phyloP scores from a whole-genome alignment of 2,113 vertebrate species.

The Cynocephalus volans region DNA sequence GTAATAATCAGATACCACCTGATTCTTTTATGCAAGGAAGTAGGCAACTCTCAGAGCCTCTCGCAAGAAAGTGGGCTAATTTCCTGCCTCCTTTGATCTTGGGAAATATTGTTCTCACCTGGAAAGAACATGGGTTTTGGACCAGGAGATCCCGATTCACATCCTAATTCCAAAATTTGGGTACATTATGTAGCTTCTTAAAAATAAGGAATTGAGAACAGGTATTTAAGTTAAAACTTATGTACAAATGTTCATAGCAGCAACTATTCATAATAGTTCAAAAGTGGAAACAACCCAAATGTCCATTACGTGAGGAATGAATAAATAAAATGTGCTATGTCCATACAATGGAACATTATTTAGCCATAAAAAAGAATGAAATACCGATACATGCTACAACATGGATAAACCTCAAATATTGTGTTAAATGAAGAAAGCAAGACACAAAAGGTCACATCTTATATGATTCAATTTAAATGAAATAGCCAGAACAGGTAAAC shows the following conservation, averaged over 20 bases:
- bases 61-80: not conserved
- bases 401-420: not conserved
- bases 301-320: not conserved
- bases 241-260: not conserved
- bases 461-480: not conserved
- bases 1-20: not conserved
- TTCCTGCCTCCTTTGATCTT: not conserved
- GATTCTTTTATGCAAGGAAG: not conserved
- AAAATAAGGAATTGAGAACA: not conserved
- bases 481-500: not conserved
- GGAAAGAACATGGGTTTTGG: not conserved
- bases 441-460: not conserved
- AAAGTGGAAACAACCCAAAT: not conserved
- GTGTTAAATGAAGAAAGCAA: not conserved
- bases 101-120: not conserved
- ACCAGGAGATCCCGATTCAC: not conserved
- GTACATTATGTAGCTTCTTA: not conserved
- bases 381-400: not conserved
- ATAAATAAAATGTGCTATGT: not conserved
- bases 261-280: not conserved
- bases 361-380: not conserved
- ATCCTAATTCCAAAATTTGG: not conserved
- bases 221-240: slow-evolving; percentile 2
- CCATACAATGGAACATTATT: not conserved
- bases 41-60: not conserved